Evolutionary conservation across 2,113 vertebrate species (phyloP).

Genomic region (Otis tarda): DNA sequence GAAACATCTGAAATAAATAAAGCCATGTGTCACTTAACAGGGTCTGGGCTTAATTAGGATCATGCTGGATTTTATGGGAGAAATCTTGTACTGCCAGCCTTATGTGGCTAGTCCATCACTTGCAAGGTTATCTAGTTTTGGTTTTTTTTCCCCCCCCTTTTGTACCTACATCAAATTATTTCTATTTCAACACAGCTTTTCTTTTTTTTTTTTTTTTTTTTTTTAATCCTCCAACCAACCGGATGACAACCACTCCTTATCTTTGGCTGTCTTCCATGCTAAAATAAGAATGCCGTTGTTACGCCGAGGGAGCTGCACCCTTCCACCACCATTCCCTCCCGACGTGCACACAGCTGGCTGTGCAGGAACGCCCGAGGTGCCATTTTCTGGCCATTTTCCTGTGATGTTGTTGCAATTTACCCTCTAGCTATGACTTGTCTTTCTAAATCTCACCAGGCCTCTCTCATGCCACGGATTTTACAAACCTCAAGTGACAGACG

Average conservation of each 20-base stretch:
- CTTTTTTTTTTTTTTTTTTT: not conserved
- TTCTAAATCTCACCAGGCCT: not conserved
- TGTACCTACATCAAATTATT: slow-evolving; percentile 27
- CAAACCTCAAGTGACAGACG: not conserved
- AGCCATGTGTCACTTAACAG: slow-evolving; percentile 39
- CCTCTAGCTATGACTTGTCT: not conserved
- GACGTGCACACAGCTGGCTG: not conserved
- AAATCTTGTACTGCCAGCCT: slow-evolving; percentile 21
- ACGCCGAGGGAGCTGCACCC: slow-evolving; percentile 40
- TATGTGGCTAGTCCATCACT: not conserved
- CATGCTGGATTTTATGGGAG: slow-evolving; percentile 34
- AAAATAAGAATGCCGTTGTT: slow-evolving; percentile 46
- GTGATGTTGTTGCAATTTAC: not conserved
- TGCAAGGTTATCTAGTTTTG: not conserved
- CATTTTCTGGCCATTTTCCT: slow-evolving; percentile 19
- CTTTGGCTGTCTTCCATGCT: slow-evolving; percentile 58
- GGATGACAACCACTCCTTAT: slow-evolving; percentile 60
- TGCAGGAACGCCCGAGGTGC: not conserved
- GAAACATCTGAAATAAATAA: slow-evolving; percentile 71
- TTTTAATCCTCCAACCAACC: not conserved
- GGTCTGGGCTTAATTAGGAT: slow-evolving; percentile 60
- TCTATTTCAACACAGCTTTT: not conserved
- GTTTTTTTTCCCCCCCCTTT: not conserved
- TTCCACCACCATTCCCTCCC: slow-evolving; percentile 42
- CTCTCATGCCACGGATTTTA: not conserved